Percentiles rank a stretch among this genome's conserved stretches.
Evolutionary conservation across 2,113 vertebrate species (phyloP).

Genomic region (Piaya cayana): DNA sequence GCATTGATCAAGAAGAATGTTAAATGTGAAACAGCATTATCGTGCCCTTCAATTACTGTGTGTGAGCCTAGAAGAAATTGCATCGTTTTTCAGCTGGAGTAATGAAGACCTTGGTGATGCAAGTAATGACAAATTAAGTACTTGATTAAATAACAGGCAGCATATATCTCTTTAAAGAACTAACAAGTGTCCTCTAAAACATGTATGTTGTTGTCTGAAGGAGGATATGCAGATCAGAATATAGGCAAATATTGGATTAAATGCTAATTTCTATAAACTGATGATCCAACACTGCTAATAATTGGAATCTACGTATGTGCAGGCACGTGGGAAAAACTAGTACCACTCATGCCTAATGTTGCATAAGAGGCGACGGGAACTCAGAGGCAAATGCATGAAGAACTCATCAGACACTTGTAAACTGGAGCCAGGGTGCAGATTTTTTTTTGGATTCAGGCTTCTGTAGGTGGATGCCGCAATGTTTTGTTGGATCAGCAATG

Average conservation of each 20-base stretch:
- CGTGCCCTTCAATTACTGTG: not conserved
- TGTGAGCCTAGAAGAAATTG: not conserved
- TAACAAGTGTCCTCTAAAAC: not conserved
- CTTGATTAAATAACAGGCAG: not conserved
- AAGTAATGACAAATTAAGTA: not conserved
- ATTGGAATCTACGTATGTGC: not conserved
- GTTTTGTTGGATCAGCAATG: not conserved
- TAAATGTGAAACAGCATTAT: not conserved
- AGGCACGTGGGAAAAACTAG: slow-evolving; percentile 30
- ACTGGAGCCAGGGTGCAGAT: not conserved
- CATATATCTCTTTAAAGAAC: not conserved
- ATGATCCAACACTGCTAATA: not conserved
- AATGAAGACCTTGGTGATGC: not conserved
- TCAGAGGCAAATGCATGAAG: not conserved
- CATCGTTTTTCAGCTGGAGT: not conserved
- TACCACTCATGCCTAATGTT: not conserved
- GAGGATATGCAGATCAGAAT: not conserved
- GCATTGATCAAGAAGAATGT: not conserved
- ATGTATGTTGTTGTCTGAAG: not conserved
- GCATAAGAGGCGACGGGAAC: not conserved
- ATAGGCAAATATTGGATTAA: slow-evolving; percentile 25
- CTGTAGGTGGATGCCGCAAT: not conserved
- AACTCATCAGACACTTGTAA: not conserved
- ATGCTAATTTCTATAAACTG: slow-evolving; percentile 19
- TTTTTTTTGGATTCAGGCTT: not conserved